These are phyloP conservation scores for Chironomus striatipennis DNA, from an alignment of 1,140 invertebrate genomes.

Conservation along the genomic window DNA sequence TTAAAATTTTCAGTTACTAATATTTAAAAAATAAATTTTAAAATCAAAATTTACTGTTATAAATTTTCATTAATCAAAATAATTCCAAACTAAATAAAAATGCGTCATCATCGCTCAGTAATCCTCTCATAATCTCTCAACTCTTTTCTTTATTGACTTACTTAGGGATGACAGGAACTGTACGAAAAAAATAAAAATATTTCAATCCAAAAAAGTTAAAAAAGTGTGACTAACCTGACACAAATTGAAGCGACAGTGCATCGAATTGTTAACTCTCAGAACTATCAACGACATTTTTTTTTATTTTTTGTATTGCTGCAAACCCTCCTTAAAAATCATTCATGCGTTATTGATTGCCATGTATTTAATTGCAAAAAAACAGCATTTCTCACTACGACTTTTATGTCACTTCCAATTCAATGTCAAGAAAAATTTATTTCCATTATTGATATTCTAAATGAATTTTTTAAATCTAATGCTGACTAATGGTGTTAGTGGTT, in stretches of 20 bases:
- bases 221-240: constrained; percentile 23
- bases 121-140: no score
- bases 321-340: constrained; percentile 11
- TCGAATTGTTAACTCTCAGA: not conserved
- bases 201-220: not conserved
- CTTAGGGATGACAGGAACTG: not conserved
- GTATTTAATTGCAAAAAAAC: constrained; percentile 18
- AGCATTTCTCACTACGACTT: not conserved
- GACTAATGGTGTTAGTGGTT: constrained; percentile 3
- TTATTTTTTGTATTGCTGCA: no score
- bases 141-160: no score
- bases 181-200: not conserved
- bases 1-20: no score
- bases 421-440: constrained; percentile 8
- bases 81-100: no score
- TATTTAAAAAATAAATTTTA: no score
- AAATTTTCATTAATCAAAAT: no score
- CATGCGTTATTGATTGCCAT: constrained; percentile 22
- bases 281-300: constrained; percentile 3
- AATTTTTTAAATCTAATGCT: no score
- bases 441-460: not conserved
- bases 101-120: no score
- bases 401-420: not conserved
- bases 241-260: constrained; percentile 17
- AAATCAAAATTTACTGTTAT: no score